phyloP scores from a whole-genome alignment of 92 coral and sea anemone species.

The Zoanthus sociatus region DNA sequence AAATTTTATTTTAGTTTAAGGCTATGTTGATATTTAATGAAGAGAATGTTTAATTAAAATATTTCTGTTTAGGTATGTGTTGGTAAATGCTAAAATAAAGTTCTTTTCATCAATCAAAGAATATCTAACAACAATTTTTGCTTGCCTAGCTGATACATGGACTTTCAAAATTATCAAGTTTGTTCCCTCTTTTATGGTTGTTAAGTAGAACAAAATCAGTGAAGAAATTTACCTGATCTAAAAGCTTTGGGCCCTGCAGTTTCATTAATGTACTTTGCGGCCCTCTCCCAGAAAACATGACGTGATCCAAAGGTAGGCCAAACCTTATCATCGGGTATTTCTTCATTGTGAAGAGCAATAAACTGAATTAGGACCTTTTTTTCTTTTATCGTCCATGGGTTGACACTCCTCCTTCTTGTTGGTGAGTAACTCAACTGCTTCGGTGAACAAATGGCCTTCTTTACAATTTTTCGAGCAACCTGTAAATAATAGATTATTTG shows the following conservation, averaged over 20 bases:
- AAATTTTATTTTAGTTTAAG: too few species aligned
- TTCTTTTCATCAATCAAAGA: too few species aligned
- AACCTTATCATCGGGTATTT: conserved; percentile 28
- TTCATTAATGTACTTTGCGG: background rate
- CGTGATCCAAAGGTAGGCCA: conserved; percentile 29
- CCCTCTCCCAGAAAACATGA: conserved; percentile 28
- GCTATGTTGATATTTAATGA: too few species aligned
- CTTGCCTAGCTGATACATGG: too few species aligned
- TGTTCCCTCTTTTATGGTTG: too few species aligned
- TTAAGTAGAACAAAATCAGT: background rate
- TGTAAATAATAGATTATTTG: background rate
- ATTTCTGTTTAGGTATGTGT: too few species aligned
- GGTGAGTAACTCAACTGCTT: conserved; percentile 35
- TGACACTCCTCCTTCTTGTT: background rate
- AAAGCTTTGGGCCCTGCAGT: conserved; percentile 6
- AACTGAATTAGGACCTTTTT: conserved; percentile 18
- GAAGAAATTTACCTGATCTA: conserved; percentile 12
- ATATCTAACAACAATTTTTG: too few species aligned
- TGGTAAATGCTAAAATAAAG: too few species aligned
- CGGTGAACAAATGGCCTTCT: conserved; percentile 6
- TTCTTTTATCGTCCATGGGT: conserved; percentile 9
- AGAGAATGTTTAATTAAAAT: too few species aligned
- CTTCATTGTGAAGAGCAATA: conserved; percentile 21
- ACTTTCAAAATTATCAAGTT: too few species aligned
- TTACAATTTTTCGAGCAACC: conserved; percentile 24